phyloP scores from a whole-genome alignment of 37 sponge, comb jelly and placozoan species.

The Lycopodina hypogea region DNA sequence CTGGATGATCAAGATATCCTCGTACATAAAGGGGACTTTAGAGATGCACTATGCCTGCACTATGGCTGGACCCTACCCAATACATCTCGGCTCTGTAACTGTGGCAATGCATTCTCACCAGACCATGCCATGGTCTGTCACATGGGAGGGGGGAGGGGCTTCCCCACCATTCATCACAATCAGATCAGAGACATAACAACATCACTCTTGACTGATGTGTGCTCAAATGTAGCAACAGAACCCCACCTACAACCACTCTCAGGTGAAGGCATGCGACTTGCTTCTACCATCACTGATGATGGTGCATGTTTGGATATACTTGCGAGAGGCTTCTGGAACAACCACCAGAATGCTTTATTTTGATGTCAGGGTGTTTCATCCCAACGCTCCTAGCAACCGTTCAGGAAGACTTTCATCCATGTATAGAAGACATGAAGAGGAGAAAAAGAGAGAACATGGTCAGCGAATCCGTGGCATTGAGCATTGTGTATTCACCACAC shows the following conservation, averaged over 20 bases:
- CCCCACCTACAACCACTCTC: conserved; percentile 2
- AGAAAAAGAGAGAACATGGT: conserved; percentile 7
- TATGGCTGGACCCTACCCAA: conserved; percentile 24
- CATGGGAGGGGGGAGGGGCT: not conserved
- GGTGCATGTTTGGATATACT: conserved; percentile 32
- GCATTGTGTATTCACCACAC: conserved; percentile 29
- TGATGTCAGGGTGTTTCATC: conserved; percentile 45
- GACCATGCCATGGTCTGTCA: too few species aligned
- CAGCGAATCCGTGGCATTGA: too few species aligned
- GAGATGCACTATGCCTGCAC: too few species aligned
- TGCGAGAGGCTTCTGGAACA: conserved; percentile 37
- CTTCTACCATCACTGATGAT: not conserved
- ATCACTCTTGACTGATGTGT: too few species aligned
- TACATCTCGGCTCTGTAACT: not conserved
- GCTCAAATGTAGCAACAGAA: too few species aligned
- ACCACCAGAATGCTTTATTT: conserved; percentile 25
- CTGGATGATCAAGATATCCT: conserved; percentile 12
- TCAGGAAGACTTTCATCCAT: not conserved
- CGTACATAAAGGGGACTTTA: conserved; percentile 23
- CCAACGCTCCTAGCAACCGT: conserved; percentile 40
- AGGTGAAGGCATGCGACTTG: not conserved
- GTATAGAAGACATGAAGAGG: conserved; percentile 26
- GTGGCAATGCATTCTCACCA: too few species aligned
- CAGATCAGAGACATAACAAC: too few species aligned
- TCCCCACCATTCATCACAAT: too few species aligned